Conservation (phyloP, 2,113 vertebrate species). For the Noctilio leporinus region DNA sequence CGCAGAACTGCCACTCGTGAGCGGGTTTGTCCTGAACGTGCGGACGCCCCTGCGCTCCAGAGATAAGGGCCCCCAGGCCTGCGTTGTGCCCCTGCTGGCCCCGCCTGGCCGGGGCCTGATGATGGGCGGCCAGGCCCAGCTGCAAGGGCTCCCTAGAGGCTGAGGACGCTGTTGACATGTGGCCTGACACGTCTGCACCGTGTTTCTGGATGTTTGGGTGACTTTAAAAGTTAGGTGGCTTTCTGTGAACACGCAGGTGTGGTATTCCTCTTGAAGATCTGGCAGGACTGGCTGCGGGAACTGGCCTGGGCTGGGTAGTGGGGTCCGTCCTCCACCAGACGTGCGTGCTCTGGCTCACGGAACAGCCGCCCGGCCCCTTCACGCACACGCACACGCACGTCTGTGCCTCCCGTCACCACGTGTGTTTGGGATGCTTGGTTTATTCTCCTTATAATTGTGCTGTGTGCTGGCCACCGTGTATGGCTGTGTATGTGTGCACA, state of each 20-base stretch:
- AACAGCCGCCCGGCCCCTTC: fast-evolving
- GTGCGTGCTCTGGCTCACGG: neutral
- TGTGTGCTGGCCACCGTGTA: neutral
- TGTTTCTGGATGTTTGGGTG: neutral
- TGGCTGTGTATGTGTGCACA: neutral
- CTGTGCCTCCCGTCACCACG: neutral
- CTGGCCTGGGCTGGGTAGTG: neutral
- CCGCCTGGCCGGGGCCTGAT: neutral
- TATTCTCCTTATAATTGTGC: neutral
- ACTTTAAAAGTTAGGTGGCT: neutral
- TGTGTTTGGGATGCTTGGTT: neutral
- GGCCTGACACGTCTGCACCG: neutral
- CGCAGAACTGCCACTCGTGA: neutral
- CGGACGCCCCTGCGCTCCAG: too few relatives aligned
- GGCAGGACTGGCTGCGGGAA: neutral
- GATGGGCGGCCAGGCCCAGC: neutral
- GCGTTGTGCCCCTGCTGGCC: too few relatives aligned
- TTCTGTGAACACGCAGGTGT: neutral
- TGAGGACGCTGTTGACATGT: neutral
- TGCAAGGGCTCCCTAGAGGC: neutral
- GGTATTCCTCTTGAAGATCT: neutral
- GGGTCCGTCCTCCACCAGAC: neutral
- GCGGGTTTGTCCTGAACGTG: neutral
- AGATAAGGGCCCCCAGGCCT: too few relatives aligned
- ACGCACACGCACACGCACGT: neutral